Evolutionary conservation across 2,113 vertebrate species (phyloP).

Genomic region (Callionymus lyra): DNA sequence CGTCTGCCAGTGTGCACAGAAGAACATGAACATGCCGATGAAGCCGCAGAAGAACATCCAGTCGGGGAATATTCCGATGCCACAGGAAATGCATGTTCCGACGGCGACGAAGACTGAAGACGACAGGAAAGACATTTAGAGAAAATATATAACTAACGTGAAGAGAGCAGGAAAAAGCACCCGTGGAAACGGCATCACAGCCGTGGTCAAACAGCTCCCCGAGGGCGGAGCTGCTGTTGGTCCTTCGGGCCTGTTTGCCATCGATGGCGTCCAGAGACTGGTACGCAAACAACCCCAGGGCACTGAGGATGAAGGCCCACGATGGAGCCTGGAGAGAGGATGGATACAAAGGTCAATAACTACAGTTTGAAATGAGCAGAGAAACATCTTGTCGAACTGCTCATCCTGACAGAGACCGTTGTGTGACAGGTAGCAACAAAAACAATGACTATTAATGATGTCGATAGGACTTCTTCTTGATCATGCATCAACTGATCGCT

Average conservation of each 20-base stretch:
- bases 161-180: conserved; percentile 48
- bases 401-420: too few relatives aligned
- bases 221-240: conserved; percentile 86
- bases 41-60: conserved; percentile 95
- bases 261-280: conserved; percentile 97
- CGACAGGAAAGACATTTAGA: not conserved
- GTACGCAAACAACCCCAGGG: conserved; percentile 88
- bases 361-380: too few relatives aligned
- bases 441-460: too few relatives aligned
- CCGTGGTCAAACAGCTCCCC: conserved; percentile 98
- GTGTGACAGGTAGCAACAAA: too few relatives aligned
- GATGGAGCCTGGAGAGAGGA: conserved; percentile 70
- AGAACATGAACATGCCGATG: conserved; percentile 93
- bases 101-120: conserved; percentile 84
- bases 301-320: conserved; percentile 83
- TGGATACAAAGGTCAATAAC: too few relatives aligned
- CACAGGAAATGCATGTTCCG: conserved; percentile 79
- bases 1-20: conserved; percentile 98
- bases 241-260: conserved; percentile 94
- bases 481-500: too few relatives aligned
- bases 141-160: not conserved
- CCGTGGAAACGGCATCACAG: conserved; percentile 94
- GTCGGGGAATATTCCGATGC: conserved; percentile 76
- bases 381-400: too few relatives aligned
- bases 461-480: too few relatives aligned